phyloP scores from a whole-genome alignment of 2,113 vertebrate genomes.

The Paratilapia polleni region DNA sequence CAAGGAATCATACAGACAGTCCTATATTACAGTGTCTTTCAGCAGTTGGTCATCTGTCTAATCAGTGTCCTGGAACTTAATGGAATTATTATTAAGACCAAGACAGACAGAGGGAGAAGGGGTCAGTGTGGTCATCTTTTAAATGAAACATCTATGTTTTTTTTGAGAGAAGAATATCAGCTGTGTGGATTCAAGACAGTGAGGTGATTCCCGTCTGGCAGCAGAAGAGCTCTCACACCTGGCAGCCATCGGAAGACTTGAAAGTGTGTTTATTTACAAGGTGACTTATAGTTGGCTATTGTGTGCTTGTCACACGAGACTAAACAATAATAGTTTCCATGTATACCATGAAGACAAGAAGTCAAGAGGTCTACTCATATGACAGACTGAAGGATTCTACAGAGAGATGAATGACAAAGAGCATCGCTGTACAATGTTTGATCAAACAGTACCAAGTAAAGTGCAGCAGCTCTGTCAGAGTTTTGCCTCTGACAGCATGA shows the following conservation, averaged over 20 bases:
- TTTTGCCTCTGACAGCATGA: constrained; percentile 17
- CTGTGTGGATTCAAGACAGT: neutral
- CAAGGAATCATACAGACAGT: constrained; percentile 42
- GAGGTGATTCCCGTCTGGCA: constrained; percentile 32
- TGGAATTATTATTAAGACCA: constrained; percentile 56
- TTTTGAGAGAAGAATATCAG: neutral
- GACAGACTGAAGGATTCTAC: constrained; percentile 9
- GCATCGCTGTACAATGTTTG: constrained; percentile 17
- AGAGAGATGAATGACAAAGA: constrained; percentile 16
- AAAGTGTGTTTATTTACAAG: constrained; percentile 60
- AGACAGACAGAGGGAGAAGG: constrained; percentile 23
- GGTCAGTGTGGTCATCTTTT: constrained; percentile 37
- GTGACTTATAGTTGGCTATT: constrained; percentile 28
- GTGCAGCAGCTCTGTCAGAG: neutral
- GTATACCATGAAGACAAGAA: neutral
- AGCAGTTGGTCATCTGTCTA: constrained; percentile 70
- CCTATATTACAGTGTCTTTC: constrained; percentile 62
- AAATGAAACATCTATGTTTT: constrained; percentile 5
- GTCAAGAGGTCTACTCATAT: neutral
- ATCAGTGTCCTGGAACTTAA: constrained; percentile 43
- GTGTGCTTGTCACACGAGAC: constrained; percentile 27
- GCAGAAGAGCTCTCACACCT: constrained; percentile 50
- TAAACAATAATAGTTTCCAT: constrained; percentile 55
- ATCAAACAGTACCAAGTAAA: constrained; percentile 35
- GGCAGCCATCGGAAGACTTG: constrained; percentile 46